Percentiles rank a stretch among this genome's conserved stretches.
phyloP scores from a whole-genome alignment of 2,113 vertebrate genomes.

The Myanophis thanlyinensis region DNA sequence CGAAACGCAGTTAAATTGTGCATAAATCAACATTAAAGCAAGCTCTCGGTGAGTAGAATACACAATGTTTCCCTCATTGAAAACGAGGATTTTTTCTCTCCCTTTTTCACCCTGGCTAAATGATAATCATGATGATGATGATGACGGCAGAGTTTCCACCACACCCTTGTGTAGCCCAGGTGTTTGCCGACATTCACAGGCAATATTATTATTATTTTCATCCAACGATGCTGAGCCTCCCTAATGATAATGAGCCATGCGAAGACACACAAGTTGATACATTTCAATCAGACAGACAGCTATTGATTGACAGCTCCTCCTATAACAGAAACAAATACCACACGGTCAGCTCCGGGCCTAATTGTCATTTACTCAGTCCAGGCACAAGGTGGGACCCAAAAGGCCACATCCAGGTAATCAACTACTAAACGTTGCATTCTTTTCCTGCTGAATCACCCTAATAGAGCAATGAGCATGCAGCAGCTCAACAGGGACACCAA shows the following conservation, averaged over 20 bases:
- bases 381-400: constrained; percentile 42
- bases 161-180: neutral
- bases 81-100: neutral
- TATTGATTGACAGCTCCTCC: constrained; percentile 52
- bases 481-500: neutral
- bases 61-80: neutral
- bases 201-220: neutral
- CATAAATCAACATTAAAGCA: neutral
- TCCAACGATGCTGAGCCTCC: constrained; percentile 19
- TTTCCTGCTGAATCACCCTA: constrained; percentile 24
- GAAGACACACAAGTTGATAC: constrained; percentile 28
- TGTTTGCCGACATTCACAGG: neutral
- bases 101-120: neutral
- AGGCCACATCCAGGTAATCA: constrained; percentile 29
- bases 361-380: constrained; percentile 53
- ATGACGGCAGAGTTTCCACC: neutral
- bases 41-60: neutral
- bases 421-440: neutral
- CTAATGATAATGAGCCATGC: constrained; percentile 44
- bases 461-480: constrained; percentile 6
- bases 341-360: constrained; percentile 32
- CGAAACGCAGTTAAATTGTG: neutral
- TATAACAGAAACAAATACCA: constrained; percentile 40
- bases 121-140: too few relatives aligned
- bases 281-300: constrained; percentile 43